Evolutionary conservation across 2,797 vertebrate species (phyloP), one percentile per base, ranked within the genome.

Genomic region (Margarornis squamiger): DNA sequence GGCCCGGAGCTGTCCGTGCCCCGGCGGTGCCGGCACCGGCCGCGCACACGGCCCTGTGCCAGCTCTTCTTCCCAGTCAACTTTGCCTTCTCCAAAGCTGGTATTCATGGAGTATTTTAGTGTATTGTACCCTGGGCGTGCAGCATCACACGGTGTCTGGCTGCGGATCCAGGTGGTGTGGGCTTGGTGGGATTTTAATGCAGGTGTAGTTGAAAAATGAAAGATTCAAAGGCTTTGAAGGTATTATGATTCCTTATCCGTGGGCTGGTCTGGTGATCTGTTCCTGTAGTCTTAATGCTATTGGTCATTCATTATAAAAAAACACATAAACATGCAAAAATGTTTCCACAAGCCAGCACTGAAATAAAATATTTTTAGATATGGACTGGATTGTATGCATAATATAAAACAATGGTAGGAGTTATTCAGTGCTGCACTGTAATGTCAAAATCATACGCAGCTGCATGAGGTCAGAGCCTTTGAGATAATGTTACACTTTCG

Each of bases 31-130:
- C 46, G 46, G 46, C 22, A 7, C 12, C 43, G 38, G 38, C 38
- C 38, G 11, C 38, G 38, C 38, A 39, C 38, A 39, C 38, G 38
- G 38, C 12, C 38, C 38, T 18, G 22, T 57, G 48, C 30, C 66
- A 15, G 1, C 22, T 46, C 19, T 20, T 2, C 1, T 6, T 49
- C 6, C 8, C 19, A 14, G n/a, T n/a, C 29, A 17, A 0, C 24
- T 55, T 34, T 10, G 26, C 18, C 12, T 51, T 48, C 17, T 20
- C n/a, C 21, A 15, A 2, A 82, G 17, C 30, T 63, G 55, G 13
- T 67, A 3, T 14, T 46, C 9, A 0, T 48, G 10, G 43, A 4
- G 58, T 65, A 2, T 19, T 45, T 6, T 7, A 21, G 14, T 15
- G 48, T 15, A 3, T 66, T 62, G 27, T 36, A 10, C 7, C 21